A percentile compares a stretch with the other conserved stretches of the same genome.
phyloP scores from a whole-genome alignment of 2,797 vertebrate genomes.

The Coccyzus lansbergi region DNA sequence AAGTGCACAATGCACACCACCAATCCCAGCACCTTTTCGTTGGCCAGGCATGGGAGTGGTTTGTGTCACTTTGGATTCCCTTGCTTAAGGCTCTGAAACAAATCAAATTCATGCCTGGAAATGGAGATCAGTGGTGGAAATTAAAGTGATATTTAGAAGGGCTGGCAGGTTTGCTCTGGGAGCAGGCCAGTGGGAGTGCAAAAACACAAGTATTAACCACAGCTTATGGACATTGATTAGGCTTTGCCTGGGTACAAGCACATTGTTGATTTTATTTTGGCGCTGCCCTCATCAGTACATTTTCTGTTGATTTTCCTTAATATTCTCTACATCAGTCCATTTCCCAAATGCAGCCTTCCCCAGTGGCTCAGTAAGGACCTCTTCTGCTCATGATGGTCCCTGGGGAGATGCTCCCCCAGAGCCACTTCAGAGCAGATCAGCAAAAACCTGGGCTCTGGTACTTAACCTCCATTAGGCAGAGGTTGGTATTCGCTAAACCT shows the following conservation, averaged over 20 bases:
- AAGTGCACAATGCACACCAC: rapidly evolving
- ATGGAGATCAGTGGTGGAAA: background rate
- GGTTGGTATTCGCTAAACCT: background rate
- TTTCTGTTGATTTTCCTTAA: background rate
- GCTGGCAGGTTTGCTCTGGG: background rate
- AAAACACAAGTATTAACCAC: background rate
- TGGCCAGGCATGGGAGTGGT: rapidly evolving
- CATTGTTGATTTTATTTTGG: background rate
- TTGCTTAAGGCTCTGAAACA: background rate
- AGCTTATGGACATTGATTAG: background rate
- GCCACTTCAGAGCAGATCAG: background rate
- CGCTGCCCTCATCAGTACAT: background rate
- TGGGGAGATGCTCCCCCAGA: background rate
- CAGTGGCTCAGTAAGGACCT: rapidly evolving
- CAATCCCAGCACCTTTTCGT: background rate
- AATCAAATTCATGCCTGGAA: background rate
- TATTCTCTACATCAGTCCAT: background rate
- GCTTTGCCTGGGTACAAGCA: background rate
- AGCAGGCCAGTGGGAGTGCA: background rate
- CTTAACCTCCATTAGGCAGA: background rate
- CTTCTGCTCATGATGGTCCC: rapidly evolving
- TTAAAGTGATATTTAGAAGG: background rate
- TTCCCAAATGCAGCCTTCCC: background rate
- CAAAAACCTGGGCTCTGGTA: background rate
- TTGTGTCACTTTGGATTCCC: background rate